Base-by-base conservation (phyloP, 2,113 vertebrate species). In the Eublepharis macularius region DNA sequence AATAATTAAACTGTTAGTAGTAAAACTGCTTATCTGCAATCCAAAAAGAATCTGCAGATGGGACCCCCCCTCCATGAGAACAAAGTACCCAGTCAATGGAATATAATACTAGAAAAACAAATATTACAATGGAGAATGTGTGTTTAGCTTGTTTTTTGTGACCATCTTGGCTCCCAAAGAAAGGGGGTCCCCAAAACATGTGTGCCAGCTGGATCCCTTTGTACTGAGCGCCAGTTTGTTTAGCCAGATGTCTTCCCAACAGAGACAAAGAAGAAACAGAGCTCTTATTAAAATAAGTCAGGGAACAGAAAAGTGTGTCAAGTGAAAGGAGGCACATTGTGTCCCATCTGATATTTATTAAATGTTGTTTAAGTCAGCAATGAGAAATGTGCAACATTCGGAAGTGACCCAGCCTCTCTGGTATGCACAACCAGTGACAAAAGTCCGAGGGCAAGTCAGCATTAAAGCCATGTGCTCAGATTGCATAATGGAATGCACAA, bases 181-280 rank as follows among this genome's bases (percentile, higher is more conserved):
- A 86, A 94, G 89, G 94, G 92, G 93, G 94, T 95, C 92, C 95
- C 95, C 92, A 95, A 95, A 94, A 96, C 95, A 88, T 39, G 9
- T 93, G 94, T 95, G 95, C 87, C 95, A 94, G 96, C 95, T 93
- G 95, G 96, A 90, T 95, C 86, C 86, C 97, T 98, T 97, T 97
- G 97, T 98, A 97, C 96, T 97, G 87, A 92, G 92, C 91, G 81
- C 89, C 91, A 89, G 81, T 95, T 70, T 98, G 96, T 98, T 98
- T 98, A 94, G 97, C 95, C 98, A 98, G 97, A 97, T 98, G 97
- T 97, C 94, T 92, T 95, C 93, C 95, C 94, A 95, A 94, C 91
- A 94, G 93, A 92, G 92, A 92, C 93, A 94, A 70, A 94, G 94
- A 94, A 94, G 95, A 96, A 94, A 86, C 94, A 94, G 88, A 93